Percentiles rank a stretch among this genome's conserved stretches.
phyloP scores from a whole-genome alignment of 2,797 vertebrate genomes.

The Pipistrellus nathusii region DNA sequence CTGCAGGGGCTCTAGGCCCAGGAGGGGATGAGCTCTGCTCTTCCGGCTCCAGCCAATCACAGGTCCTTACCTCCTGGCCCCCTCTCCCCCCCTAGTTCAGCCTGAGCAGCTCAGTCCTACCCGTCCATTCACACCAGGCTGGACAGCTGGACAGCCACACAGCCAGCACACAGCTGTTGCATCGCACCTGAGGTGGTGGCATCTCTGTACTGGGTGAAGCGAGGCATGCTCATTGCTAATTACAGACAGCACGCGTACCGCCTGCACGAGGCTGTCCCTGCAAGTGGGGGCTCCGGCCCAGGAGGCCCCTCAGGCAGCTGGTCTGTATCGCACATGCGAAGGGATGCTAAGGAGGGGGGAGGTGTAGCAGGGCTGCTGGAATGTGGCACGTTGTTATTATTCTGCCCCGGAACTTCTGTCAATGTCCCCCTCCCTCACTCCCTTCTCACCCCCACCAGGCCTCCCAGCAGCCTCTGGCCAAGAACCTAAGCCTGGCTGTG shows the following conservation, averaged over 20 bases:
- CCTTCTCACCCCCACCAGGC: neutral
- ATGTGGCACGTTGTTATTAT: slow-evolving; percentile 57
- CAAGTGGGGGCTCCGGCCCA: slow-evolving; percentile 46
- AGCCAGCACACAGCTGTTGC: slow-evolving; percentile 69
- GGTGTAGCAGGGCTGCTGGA: slow-evolving; percentile 18
- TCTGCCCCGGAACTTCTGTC: slow-evolving; percentile 41
- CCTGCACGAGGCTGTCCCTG: slow-evolving; percentile 56
- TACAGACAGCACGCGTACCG: slow-evolving; percentile 49
- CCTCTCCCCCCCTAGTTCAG: neutral
- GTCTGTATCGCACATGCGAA: slow-evolving; percentile 21
- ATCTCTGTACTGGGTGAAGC: slow-evolving; percentile 62
- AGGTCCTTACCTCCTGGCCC: neutral
- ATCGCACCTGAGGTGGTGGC: slow-evolving; percentile 52
- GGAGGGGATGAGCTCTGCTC: neutral
- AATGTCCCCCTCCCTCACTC: neutral
- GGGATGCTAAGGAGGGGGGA: slow-evolving; percentile 49
- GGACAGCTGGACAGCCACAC: slow-evolving; percentile 7
- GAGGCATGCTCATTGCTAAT: slow-evolving; percentile 81
- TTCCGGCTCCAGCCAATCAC: neutral
- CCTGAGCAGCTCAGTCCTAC: neutral
- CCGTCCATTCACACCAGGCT: neutral
- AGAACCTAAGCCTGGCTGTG: slow-evolving; percentile 10
- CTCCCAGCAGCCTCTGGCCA: slow-evolving; percentile 2
- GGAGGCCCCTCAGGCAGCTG: slow-evolving; percentile 55
- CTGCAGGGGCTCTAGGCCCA: neutral